Base-by-base conservation (phyloP, 2,888 invertebrate species). In the Cryptus viduatorius region DNA sequence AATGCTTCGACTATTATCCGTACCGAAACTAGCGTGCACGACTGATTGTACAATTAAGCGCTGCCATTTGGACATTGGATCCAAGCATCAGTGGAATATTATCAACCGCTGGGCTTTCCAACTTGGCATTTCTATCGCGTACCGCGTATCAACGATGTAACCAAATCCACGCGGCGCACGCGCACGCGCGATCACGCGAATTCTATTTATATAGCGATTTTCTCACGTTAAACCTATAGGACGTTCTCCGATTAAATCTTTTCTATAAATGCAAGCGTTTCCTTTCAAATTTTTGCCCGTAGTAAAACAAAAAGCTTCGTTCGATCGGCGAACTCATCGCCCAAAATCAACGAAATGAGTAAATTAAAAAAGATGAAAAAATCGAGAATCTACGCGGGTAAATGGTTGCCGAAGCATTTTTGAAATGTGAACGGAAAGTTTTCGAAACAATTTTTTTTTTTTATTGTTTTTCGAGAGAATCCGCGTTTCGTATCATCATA, bases 1-100 rank as follows among this genome's bases (percentile, higher is more conserved):
- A 90, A 88, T 89, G 85, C 73, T 82, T 68, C 72, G 50, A 68
- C 78, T 42, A 82, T 82, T 82, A 78, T 78, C 48, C 68, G 31
- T 46, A 19, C 61, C 50, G 73, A 78, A 73, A 69, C 42, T 78
- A 68, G 72, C 73, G 82, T 78, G 82, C 82, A 78, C 77, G 78
- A 78, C 68, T 78, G 78, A 82, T 78, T 82, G 82, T 73, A 73
- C 82, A 82, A 82, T 82, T 82, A 82, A 73, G 67, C 71, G 48
- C 37, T 56, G 48, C 72, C 72, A 82, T 82, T 65, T 71, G 71
- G 65, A 76, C 71, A 77, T 77, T 67, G 59, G 65, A 67, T 65
- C 72, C 44, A 31, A 1, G 48, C 50, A 1, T 14, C 50, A 16
- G 65, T 78, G 61, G 78, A 78, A 82, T 73, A 82, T 78, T 59